Evolutionary conservation across 2,888 invertebrate species (phyloP).

Genomic region (Ametastegia equiseti): DNA sequence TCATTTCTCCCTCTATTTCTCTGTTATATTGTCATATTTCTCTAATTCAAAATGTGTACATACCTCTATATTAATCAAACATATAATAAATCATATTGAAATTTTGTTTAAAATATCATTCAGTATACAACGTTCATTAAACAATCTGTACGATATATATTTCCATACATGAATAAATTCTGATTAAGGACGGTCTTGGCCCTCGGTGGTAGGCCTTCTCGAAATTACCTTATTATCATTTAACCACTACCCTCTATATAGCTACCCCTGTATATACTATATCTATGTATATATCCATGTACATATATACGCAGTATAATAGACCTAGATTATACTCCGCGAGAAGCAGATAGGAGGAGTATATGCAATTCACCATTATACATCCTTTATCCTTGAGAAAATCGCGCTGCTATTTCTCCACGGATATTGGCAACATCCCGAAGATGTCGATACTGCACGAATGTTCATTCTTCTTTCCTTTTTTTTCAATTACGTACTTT

Average conservation of each 20-base stretch:
- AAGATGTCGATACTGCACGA: conserved; percentile 42
- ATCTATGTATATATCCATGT: too few relatives aligned
- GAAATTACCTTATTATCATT: not conserved
- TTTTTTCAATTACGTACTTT: not conserved
- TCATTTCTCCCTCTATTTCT: too few relatives aligned
- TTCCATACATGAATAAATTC: not conserved
- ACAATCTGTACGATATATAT: not conserved
- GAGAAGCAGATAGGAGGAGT: not conserved
- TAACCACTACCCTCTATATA: not conserved
- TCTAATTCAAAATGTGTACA: too few relatives aligned
- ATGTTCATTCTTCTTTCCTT: not conserved
- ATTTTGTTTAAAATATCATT: too few relatives aligned
- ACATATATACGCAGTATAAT: not conserved
- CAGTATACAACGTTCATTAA: too few relatives aligned
- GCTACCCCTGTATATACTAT: not conserved
- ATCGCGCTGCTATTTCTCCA: not conserved
- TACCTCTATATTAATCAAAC: too few relatives aligned
- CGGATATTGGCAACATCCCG: not conserved
- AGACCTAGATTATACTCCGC: not conserved
- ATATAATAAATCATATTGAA: too few relatives aligned
- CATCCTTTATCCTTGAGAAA: too few relatives aligned
- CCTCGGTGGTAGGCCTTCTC: not conserved
- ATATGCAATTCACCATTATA: conserved; percentile 10
- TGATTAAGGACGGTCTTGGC: not conserved
- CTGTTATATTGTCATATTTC: too few relatives aligned